Evolutionary conservation across 1,140 invertebrate species (phyloP), one percentile per base, ranked within the genome.

Genomic region (Monochamus saltuarius): DNA sequence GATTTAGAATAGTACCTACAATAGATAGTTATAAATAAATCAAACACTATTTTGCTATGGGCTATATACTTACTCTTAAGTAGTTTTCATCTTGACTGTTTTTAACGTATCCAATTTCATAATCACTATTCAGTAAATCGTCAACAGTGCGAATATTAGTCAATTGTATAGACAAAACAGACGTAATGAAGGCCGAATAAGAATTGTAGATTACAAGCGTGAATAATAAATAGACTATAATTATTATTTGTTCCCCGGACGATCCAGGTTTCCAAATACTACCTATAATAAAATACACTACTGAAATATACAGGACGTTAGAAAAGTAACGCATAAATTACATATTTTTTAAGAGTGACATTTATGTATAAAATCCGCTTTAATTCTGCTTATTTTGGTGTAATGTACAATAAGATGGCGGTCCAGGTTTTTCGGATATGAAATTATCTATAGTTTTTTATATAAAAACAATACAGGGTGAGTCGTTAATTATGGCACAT

Each of bases 111-210:
- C 84, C 84, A 35, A 86, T 79, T 61, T 82, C 81, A 47, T 85
- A 82, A 52, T 83, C 78, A 16, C 82, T 83, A 22, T 80, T 73
- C 0, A 85, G 63, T 0, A 87, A 78, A 58, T 85, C 85, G 0
- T 78, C 75, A 4, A 86, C 78, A 0, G 80, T 83, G 19, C 77
- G 80, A 11, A 87, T 83, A 17, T 79, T 80, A 19, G 77, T 78
- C 0, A 80, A 80, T 61, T 85, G 79, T 0, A 87, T 83, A 0
- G 85, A 86, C 13, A 87, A 67, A 10, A 86, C 83, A 0, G 85
- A 87, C 0, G 84, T 82, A 40, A 82, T 82, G 40, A 80, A 82
- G 14, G 80, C 81, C 0, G 80, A 79, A 56, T 82, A 82, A 0
- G 81, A 79, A 60, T 81, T 82, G 57, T 82, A 82, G 7, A 74